Conservation (phyloP, 2,888 invertebrate genomes). For the Mactromeris polynyma region DNA sequence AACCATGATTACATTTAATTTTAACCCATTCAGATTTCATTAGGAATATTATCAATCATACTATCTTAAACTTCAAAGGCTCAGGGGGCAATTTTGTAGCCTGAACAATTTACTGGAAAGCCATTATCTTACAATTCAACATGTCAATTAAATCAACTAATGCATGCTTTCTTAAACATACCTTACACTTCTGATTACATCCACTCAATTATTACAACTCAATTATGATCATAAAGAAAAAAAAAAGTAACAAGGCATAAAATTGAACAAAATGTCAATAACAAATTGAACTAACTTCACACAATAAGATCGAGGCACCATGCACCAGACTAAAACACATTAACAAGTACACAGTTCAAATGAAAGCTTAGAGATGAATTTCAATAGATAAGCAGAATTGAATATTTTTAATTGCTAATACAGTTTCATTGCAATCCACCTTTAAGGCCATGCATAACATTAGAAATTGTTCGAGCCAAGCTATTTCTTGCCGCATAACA, state of each 20-base stretch:
- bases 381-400: no score
- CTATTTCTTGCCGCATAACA: no score
- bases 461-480: no score
- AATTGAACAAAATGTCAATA: background rate
- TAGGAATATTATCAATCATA: background rate
- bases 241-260: background rate
- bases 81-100: background rate
- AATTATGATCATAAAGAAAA: background rate
- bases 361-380: no score
- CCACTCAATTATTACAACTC: background rate
- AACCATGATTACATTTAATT: constrained; percentile 10
- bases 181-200: background rate
- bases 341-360: no score
- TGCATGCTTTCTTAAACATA: background rate
- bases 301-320: background rate
- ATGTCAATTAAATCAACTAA: background rate
- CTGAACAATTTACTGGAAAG: background rate
- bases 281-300: background rate
- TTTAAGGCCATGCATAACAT: no score
- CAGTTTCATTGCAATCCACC: no score
- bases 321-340: background rate
- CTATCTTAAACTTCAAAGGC: constrained; percentile 14
- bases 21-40: constrained; percentile 24
- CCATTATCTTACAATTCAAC: constrained; percentile 8
- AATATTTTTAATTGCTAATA: no score